A percentile compares a stretch with the other conserved stretches of the same genome.
These are phyloP conservation scores for Geotrupes spiniger DNA, from an alignment of 2,888 invertebrate genomes.

Conservation along the genomic window DNA sequence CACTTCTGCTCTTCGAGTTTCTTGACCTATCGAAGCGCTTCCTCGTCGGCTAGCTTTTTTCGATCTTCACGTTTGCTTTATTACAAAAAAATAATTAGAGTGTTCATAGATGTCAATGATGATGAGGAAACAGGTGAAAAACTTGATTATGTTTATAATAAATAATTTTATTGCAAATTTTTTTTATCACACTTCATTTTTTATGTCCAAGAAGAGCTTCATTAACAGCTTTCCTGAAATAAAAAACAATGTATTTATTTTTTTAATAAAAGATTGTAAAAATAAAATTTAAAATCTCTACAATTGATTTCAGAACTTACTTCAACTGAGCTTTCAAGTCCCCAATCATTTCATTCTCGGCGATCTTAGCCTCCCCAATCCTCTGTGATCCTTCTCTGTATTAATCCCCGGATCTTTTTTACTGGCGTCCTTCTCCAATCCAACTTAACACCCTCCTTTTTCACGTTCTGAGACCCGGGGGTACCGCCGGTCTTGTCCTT, in stretches of 20 bases:
- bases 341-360: slow-evolving; percentile 74
- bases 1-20: slow-evolving; percentile 92
- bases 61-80: slow-evolving; percentile 86
- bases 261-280: too few species aligned
- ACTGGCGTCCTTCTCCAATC: slow-evolving; percentile 53
- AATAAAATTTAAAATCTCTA: too few species aligned
- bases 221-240: slow-evolving; percentile 82
- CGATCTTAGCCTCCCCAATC: slow-evolving; percentile 62
- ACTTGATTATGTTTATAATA: too few species aligned
- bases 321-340: slow-evolving; percentile 91
- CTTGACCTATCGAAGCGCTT: slow-evolving; percentile 90
- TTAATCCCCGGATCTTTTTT: slow-evolving; percentile 65
- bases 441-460: slow-evolving; percentile 60
- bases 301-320: slow-evolving; percentile 50
- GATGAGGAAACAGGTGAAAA: too few species aligned
- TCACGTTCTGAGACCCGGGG: slow-evolving; percentile 51
- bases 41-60: slow-evolving; percentile 90
- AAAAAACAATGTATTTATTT: slow-evolving; percentile 8
- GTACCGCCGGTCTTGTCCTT: slow-evolving; percentile 47
- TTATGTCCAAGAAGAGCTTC: slow-evolving; percentile 89
- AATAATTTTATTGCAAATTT: too few species aligned
- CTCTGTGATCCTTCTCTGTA: slow-evolving; percentile 61
- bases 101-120: background rate
- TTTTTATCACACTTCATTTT: too few species aligned
- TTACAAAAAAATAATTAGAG: background rate